Evolutionary conservation across 2,797 vertebrate genomes (phyloP), one percentile per base, ranked within the genome.

Genomic region (Poliocrania exsul): DNA sequence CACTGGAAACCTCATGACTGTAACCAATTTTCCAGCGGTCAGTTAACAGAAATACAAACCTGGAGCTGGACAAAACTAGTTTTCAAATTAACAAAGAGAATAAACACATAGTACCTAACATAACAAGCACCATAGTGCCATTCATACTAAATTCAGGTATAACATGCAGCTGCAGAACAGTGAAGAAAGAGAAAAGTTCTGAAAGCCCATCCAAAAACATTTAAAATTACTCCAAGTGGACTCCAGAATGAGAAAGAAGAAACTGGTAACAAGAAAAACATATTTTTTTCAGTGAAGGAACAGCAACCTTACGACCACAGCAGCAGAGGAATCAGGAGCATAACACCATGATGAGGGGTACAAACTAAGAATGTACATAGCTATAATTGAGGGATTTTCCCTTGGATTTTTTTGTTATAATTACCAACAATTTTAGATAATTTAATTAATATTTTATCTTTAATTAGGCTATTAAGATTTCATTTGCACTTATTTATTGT

Each of bases 221-320:
- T 79, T 79, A 40, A 65, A 90, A 79, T 88, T 13, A 75, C 18
- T 79, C 29, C 21, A 85, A 37, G 24, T 40, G 9, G 9, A 57
- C 61, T 3, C 4, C 42, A 46, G 23, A 72, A 10, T 35, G 26
- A 51, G 24, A 73, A 85, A 54, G 29, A 38, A 54, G 31, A 81
- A 79, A 72, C 4, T 17, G 18, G 5, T 47, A 77, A n/a, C 3
- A 37, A 62, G 11, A 69, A 35, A 0, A 71, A 15, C 0, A 0
- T 31, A 0, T 4, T 17, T 46, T 79, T 70, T 60, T 54, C 9
- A 49, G 10, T 42, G 16, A 64, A 61, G 23, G 9, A 60, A 6
- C 14, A 70, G 35, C 11, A 83, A 42, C 6, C 5, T 44, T 46
- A 54, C 11, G 40, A 62, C 14, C 8, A 57, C 72, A 77, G 15